These are phyloP conservation scores for Atherinomorus stipes DNA, from an alignment of 2,113 vertebrate species.

Conservation along the genomic window DNA sequence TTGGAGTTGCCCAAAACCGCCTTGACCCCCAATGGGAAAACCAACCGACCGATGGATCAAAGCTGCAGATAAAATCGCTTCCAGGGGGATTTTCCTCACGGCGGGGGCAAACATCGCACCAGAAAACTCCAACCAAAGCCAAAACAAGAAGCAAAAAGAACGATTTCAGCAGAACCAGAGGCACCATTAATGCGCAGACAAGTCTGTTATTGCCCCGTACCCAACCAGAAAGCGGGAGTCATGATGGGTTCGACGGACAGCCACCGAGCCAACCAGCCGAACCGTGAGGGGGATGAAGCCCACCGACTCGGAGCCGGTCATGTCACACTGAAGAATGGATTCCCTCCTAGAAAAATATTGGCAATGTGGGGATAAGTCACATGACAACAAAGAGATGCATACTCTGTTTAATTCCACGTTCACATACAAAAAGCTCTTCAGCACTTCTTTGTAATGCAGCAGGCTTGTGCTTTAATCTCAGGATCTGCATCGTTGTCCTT, in stretches of 20 bases:
- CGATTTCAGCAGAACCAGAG: conserved; percentile 54
- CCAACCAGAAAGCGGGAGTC: conserved; percentile 47
- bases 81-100: not conserved
- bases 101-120: not conserved
- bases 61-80: no score
- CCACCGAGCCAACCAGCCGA: conserved; percentile 30
- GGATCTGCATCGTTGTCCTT: conserved; percentile 64
- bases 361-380: conserved; percentile 78
- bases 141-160: conserved; percentile 2
- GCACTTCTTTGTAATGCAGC: conserved; percentile 74
- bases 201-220: conserved; percentile 46
- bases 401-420: conserved; percentile 73
- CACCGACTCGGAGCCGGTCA: conserved; percentile 12
- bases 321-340: conserved; percentile 45
- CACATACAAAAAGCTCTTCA: conserved; percentile 77
- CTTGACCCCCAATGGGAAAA: not conserved
- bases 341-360: conserved; percentile 77
- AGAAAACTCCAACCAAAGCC: not conserved
- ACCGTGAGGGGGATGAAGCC: conserved; percentile 6
- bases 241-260: conserved; percentile 37
- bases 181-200: conserved; percentile 42
- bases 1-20: not conserved
- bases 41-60: no score
- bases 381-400: conserved; percentile 76
- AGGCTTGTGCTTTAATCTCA: conserved; percentile 86